phyloP scores from a whole-genome alignment of 2,888 invertebrate species.

The Agrenia bidenticulata region DNA sequence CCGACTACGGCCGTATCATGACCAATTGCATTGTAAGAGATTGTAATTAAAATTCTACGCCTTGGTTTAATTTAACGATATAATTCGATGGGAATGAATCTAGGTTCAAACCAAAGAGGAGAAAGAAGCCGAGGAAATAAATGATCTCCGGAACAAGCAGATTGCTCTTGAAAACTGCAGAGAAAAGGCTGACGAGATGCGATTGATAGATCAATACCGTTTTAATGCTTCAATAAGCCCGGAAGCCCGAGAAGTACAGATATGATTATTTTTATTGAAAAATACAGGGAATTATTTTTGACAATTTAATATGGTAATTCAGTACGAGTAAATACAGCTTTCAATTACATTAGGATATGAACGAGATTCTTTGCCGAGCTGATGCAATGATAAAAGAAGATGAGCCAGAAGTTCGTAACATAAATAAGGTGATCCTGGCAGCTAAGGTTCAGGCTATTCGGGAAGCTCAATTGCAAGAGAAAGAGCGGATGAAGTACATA shows the following conservation, averaged over 20 bases:
- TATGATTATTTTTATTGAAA: constrained; percentile 3
- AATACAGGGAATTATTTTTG: not conserved
- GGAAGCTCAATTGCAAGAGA: constrained; percentile 76
- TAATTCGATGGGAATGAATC: not conserved
- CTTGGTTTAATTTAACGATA: not conserved
- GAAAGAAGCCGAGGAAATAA: constrained; percentile 32
- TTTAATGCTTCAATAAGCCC: constrained; percentile 48
- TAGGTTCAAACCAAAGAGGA: constrained; percentile 41
- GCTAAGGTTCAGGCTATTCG: constrained; percentile 82
- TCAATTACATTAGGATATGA: constrained; percentile 34
- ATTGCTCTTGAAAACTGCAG: constrained; percentile 36
- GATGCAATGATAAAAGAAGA: constrained; percentile 46
- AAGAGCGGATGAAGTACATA: constrained; percentile 56
- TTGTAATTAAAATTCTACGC: not conserved
- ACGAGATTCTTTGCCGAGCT: constrained; percentile 47
- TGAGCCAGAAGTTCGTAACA: constrained; percentile 64
- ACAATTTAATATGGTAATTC: not conserved
- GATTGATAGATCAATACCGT: constrained; percentile 40
- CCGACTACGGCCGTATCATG: constrained; percentile 40
- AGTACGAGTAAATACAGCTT: not conserved
- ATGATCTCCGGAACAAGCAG: constrained; percentile 25
- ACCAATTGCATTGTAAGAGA: constrained; percentile 35
- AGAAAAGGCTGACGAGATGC: constrained; percentile 46
- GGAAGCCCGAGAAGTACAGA: constrained; percentile 43
- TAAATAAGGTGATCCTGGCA: constrained; percentile 76